phyloP scores from a whole-genome alignment of 1,140 invertebrate genomes.

The Lethocerus indicus region DNA sequence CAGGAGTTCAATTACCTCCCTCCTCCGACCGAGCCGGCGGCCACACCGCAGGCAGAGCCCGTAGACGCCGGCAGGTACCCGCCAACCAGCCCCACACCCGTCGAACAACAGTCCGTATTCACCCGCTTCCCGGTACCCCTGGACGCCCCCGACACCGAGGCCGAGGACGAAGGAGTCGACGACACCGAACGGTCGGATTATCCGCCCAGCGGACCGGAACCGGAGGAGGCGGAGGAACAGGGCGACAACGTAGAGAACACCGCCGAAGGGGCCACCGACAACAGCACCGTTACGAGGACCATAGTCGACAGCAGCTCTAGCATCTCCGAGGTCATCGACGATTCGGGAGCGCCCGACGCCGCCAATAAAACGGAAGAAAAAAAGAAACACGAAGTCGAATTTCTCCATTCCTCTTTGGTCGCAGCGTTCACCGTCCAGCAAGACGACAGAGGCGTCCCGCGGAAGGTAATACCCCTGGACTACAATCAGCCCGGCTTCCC shows the following conservation, averaged over 20 bases:
- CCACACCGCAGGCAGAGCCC: too few relatives aligned
- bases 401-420: constrained; percentile 57
- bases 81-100: too few relatives aligned
- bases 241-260: not conserved
- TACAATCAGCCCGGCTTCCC: constrained; percentile 22
- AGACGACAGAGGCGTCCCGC: constrained; percentile 52
- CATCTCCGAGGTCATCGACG: not conserved
- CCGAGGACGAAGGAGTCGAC: too few relatives aligned
- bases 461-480: constrained; percentile 51
- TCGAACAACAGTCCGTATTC: too few relatives aligned
- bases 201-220: too few relatives aligned
- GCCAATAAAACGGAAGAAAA: constrained; percentile 7
- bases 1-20: too few relatives aligned
- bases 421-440: constrained; percentile 69
- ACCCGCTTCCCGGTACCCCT: too few relatives aligned
- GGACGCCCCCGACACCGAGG: too few relatives aligned
- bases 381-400: constrained; percentile 41
- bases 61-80: too few relatives aligned
- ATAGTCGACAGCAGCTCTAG: not conserved
- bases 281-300: not conserved
- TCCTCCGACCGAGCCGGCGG: too few relatives aligned
- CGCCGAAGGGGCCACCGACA: not conserved
- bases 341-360: not conserved
- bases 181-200: too few relatives aligned
- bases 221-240: too few relatives aligned